Base-by-base conservation (phyloP, 2,113 vertebrate species). In the Phalacrocorax carbo region DNA sequence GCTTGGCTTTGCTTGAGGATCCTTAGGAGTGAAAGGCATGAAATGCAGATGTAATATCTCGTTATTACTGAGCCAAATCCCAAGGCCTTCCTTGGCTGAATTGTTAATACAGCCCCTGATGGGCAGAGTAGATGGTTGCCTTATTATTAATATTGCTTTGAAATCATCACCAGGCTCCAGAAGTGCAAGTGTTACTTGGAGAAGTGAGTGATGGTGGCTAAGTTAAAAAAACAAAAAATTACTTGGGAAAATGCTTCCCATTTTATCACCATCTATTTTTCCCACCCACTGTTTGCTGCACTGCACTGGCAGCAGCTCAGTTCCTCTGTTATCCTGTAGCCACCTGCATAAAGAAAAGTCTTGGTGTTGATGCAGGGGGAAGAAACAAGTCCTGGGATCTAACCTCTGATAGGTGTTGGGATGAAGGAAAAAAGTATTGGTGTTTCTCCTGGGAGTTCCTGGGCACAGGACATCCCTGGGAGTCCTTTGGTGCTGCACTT, bases 1-100 rank as follows among this genome's bases (percentile, higher is more conserved):
- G 61, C 16, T 46, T 79, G 64, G 11, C 27, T 79, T 91, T 82
- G 48, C 65, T 75, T 89, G 49, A 78, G 52, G 44, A 89, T 68
- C 44, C 65, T 94, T 69, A 2, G 2, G 72, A 89, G 25, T 61
- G 65, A 82, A 81, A 84, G 34, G 49, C 65, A 58, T 61, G 40
- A 91, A 91, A 91, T 86, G 57, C 52, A 88, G 82, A 92, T 93
- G 19, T 48, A 84, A 42, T 71, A 78, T 86, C 65, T 94, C 0
- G 0, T 78, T 82, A 81, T 78, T 86, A 86, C 52, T 2, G 11
- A 52, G 68, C 68, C 80, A 93, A 84, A 94, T 90, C 61, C 19
- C 0, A 0, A 68, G 46, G 58, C 40, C 40, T 84, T 95, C 40
- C 40, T 84, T 95, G 55, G 36, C 32, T 92, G 76, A 68, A 44